Conservation (phyloP, 2,888 invertebrate species). For the Fissipunctia ypsillon region DNA sequence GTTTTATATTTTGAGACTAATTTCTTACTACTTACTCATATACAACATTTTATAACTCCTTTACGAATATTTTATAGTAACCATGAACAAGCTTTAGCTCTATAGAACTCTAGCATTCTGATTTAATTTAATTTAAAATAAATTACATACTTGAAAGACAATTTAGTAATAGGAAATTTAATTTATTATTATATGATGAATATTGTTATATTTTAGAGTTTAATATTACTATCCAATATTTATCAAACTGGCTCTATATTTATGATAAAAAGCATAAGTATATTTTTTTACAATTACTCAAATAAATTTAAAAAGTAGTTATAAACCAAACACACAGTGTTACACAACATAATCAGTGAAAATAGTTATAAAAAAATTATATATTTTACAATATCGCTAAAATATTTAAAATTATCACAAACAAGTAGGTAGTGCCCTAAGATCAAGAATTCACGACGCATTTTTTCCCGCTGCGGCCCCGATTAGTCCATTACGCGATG, state of each 20-base stretch:
- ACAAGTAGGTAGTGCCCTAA: constrained; percentile 11
- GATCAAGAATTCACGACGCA: not conserved
- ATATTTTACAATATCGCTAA: not conserved
- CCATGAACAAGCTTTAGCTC: constrained; percentile 16
- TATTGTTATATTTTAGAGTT: constrained; percentile 10
- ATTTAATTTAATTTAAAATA: constrained; percentile 4
- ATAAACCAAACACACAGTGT: not conserved
- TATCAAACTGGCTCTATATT: not conserved
- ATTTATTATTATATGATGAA: not conserved
- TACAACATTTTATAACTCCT: constrained; percentile 22
- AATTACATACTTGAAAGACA: not conserved
- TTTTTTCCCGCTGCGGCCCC: not conserved
- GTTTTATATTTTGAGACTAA: constrained; percentile 24
- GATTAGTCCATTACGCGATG: not conserved
- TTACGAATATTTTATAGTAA: constrained; percentile 15
- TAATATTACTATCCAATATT: not conserved
- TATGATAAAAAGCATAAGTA: not conserved
- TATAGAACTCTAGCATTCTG: constrained; percentile 9
- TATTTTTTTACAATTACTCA: not conserved
- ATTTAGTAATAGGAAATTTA: not conserved
- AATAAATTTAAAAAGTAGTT: not conserved
- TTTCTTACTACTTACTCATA: constrained; percentile 22
- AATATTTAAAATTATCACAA: constrained; percentile 43
- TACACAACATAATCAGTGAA: not conserved
- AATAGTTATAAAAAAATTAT: not conserved